Evolutionary conservation across 92 coral and sea anemone genomes (phyloP).

Genomic region (Palythoa heliodiscus): DNA sequence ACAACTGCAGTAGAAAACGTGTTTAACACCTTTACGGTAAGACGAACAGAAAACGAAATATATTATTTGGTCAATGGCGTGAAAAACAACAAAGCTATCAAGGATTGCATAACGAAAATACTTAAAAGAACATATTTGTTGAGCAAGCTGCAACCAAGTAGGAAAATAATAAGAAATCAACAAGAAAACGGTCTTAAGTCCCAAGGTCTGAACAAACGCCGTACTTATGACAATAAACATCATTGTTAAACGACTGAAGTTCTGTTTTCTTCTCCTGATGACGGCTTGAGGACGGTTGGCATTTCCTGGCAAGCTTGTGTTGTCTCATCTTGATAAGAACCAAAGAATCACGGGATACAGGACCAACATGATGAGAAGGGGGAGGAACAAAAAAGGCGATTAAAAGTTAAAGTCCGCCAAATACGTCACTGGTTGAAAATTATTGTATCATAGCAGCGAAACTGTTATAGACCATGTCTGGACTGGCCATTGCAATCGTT

Average conservation of each 20-base stretch:
- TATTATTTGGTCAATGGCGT: not conserved
- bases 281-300: conserved; percentile 38
- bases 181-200: not conserved
- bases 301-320: conserved; percentile 40
- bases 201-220: not conserved
- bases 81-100: not conserved
- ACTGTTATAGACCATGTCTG: not conserved
- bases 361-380: conserved; percentile 27
- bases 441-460: not conserved
- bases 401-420: not conserved
- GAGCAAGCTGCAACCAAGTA: not conserved
- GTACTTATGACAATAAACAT: conserved; percentile 34
- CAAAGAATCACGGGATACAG: conserved; percentile 12
- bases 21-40: conserved; percentile 12
- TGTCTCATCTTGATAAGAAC: conserved; percentile 26
- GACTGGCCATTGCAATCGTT: conserved; percentile 34
- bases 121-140: not conserved
- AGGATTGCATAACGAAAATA: not conserved
- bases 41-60: conserved; percentile 14
- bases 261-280: conserved; percentile 35
- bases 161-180: not conserved
- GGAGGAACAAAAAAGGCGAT: conserved; percentile 26
- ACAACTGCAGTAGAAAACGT: not conserved
- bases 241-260: conserved; percentile 35
- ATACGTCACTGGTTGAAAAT: not conserved